Conservation (phyloP, 2,797 vertebrate species). For the Huso huso region DNA sequence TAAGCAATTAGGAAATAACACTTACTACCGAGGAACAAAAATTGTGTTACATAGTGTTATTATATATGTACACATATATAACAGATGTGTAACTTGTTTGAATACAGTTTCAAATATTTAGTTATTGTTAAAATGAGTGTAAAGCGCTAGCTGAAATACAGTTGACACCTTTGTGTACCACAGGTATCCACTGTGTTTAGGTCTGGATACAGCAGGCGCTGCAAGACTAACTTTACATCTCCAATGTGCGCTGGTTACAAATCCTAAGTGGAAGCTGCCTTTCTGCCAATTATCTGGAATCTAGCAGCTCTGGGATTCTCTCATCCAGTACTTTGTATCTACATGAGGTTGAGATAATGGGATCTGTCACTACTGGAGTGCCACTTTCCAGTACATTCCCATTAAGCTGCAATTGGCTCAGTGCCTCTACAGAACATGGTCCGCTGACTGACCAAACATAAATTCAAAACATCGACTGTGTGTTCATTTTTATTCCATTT, state of each 20-base stretch:
- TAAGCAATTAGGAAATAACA: no score
- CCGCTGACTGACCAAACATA: constrained; percentile 20
- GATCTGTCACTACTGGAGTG: constrained; percentile 45
- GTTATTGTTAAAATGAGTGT: no score
- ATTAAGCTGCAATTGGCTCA: constrained; percentile 59
- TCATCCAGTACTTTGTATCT: constrained; percentile 46
- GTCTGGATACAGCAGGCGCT: no score
- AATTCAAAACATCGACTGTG: neutral
- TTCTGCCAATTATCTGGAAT: constrained; percentile 31
- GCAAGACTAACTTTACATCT: neutral
- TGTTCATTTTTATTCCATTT: neutral
- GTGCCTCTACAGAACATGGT: constrained; percentile 23
- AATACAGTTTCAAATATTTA: no score
- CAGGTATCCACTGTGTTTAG: no score
- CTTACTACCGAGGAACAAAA: no score
- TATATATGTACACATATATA: no score
- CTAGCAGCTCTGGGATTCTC: constrained; percentile 3
- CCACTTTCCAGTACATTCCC: constrained; percentile 50
- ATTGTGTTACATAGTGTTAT: no score
- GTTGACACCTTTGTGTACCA: no score
- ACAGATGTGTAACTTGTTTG: no score
- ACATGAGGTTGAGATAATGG: constrained; percentile 62
- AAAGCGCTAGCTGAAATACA: no score
- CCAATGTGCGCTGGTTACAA: constrained; percentile 15
- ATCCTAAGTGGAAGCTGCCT: constrained; percentile 19